Evolutionary conservation across 2,113 vertebrate genomes (phyloP).

Genomic region (Toxostoma redivivum): DNA sequence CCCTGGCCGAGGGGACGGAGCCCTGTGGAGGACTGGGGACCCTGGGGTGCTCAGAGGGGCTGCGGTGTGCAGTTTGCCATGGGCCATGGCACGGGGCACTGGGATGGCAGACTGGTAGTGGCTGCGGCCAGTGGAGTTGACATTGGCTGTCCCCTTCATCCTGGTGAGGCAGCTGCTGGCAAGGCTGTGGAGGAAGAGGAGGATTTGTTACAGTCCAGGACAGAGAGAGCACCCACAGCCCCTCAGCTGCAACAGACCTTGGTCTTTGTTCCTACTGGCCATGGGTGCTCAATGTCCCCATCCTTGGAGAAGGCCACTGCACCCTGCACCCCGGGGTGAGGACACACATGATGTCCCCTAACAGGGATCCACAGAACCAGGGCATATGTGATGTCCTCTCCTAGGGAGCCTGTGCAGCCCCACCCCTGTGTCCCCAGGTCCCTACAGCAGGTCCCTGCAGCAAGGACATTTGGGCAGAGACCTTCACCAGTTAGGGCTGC

Average conservation of each 20-base stretch:
- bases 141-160: conserved; percentile 66
- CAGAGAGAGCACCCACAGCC: fast-evolving
- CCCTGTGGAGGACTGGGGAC: not conserved
- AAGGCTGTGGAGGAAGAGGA: conserved; percentile 14
- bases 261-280: not conserved
- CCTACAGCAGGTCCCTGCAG: not conserved
- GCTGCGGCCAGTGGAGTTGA: conserved; percentile 47
- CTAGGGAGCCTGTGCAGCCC: not conserved
- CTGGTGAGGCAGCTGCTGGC: not conserved
- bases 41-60: not conserved
- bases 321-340: not conserved
- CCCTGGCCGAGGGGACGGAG: not conserved
- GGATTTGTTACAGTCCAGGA: not conserved
- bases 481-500: not conserved
- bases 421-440: not conserved
- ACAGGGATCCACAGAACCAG: not conserved
- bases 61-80: not conserved
- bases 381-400: not conserved
- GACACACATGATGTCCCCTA: not conserved
- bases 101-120: conserved; percentile 72
- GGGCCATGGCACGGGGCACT: conserved; percentile 55
- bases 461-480: not conserved
- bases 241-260: fast-evolving
- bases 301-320: not conserved
- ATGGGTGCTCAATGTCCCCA: not conserved